A percentile compares a stretch with the other conserved stretches of the same genome.
Evolutionary conservation across 2,888 invertebrate genomes (phyloP).

Genomic region (Acronicta aceris): DNA sequence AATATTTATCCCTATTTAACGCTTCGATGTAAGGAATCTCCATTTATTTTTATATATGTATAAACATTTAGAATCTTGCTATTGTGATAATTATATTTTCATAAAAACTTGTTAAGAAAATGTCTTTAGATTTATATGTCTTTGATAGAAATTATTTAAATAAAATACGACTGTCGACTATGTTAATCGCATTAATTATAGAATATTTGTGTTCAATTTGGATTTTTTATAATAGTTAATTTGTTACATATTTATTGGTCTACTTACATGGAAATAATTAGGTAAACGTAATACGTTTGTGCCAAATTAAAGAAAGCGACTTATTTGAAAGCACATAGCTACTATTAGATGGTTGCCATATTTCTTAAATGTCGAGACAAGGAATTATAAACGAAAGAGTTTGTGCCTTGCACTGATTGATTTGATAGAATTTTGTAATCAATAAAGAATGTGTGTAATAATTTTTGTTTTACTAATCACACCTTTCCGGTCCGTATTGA

Average conservation of each 20-base stretch:
- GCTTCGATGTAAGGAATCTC: constrained; percentile 56
- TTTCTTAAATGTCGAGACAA: constrained; percentile 12
- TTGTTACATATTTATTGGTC: constrained; percentile 40
- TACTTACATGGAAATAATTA: constrained; percentile 28
- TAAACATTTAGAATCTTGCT: constrained; percentile 54
- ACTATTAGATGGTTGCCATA: constrained; percentile 9
- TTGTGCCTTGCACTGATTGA: constrained; percentile 56
- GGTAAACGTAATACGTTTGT: constrained; percentile 34
- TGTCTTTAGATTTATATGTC: not conserved
- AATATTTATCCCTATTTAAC: constrained; percentile 38
- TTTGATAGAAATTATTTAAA: not conserved
- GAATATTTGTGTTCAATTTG: constrained; percentile 16
- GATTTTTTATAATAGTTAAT: constrained; percentile 21
- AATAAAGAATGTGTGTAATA: constrained; percentile 65
- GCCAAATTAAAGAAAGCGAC: constrained; percentile 46
- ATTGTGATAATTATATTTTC: constrained; percentile 55
- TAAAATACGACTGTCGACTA: constrained; percentile 29
- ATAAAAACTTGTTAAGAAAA: constrained; percentile 40
- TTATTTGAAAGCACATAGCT: constrained; percentile 12
- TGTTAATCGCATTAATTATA: constrained; percentile 39
- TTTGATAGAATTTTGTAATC: constrained; percentile 58
- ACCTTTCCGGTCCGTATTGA: constrained; percentile 30
- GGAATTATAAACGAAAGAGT: constrained; percentile 19
- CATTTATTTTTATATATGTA: constrained; percentile 58
- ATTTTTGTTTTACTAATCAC: constrained; percentile 57